Evolutionary conservation across 1,140 invertebrate genomes (phyloP), one percentile per base, ranked within the genome.

Genomic region (Microplitis mediator): DNA sequence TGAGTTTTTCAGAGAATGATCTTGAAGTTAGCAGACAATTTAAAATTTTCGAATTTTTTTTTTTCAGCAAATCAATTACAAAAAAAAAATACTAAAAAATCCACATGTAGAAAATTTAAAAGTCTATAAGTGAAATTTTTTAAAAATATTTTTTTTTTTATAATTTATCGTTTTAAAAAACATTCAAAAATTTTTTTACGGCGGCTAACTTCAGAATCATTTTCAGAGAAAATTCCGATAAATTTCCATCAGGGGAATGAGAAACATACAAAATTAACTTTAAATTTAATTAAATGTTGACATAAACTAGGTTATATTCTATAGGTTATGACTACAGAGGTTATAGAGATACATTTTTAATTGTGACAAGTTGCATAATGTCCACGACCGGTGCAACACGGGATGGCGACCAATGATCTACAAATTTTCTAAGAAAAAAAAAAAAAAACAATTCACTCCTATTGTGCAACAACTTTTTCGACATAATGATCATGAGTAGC

Each of bases 241-340:
- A 32, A 23, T 58, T n/a, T n/a, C n/a, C n/a, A n/a, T n/a, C n/a
- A n/a, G n/a, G n/a, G n/a, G n/a, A 58, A 23, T 11, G 9, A 23
- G 23, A 23, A 58, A 31, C 16, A 8, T 31, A 23, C 23, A 11
- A 5, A 23, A 9, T 34, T 14, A 34, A 36, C n/a, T 32, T 69
- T 58, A 4, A 36, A 32, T 52, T 13, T 52, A 31, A 45, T 11
- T 9, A 64, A 71, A 73, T 79, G 75, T 81, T 84, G 82, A 83
- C 82, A 77, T 81, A 74, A 79, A 72, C 50, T 78, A 85, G 82
- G 82, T 85, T 85, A 85, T 83, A 82, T 79, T 82, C 81, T 81
- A 81, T 83, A 86, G 83, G 83, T 85, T 85, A 85, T 84, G 81
- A 72, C 45, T 63, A 68, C 70, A 72, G 66, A 80, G 77, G 75